Percentiles rank a stretch among this genome's conserved stretches.
These are phyloP conservation scores for Cheumatopsyche charites DNA, from an alignment of 1,140 invertebrate species.

Conservation along the genomic window DNA sequence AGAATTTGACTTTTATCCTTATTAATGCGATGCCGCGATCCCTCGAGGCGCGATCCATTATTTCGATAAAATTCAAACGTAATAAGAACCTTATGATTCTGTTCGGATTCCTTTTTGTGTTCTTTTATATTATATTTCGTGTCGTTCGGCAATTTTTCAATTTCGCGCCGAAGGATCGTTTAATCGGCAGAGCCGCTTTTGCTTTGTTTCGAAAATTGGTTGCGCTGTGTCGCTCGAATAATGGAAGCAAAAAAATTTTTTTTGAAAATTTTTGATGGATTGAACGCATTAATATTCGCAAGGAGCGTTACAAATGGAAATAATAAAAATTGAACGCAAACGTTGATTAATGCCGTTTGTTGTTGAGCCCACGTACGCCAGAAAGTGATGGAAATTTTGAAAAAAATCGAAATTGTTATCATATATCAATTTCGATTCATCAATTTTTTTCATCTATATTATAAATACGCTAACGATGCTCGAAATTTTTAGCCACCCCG, in stretches of 20 bases:
- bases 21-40: conserved; percentile 36
- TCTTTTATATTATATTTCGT: too few species aligned
- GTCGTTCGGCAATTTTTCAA: too few species aligned
- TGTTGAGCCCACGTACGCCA: not conserved
- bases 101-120: conserved; percentile 23
- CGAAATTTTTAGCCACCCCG: too few species aligned
- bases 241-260: not conserved
- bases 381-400: not conserved
- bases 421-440: too few species aligned
- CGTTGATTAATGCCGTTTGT: conserved; percentile 12
- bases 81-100: conserved; percentile 42
- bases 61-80: conserved; percentile 41
- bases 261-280: conserved; percentile 20
- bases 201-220: too few species aligned
- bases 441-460: too few species aligned
- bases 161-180: too few species aligned
- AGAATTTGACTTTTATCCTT: conserved; percentile 47
- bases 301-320: conserved; percentile 4
- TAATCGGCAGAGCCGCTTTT: too few species aligned
- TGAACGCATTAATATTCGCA: conserved; percentile 30
- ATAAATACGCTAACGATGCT: too few species aligned
- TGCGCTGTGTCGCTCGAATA: too few species aligned
- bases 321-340: not conserved
- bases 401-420: too few species aligned
- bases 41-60: conserved; percentile 27